phyloP scores from a whole-genome alignment of 2,113 vertebrate species.

The Pelobates fuscus region DNA sequence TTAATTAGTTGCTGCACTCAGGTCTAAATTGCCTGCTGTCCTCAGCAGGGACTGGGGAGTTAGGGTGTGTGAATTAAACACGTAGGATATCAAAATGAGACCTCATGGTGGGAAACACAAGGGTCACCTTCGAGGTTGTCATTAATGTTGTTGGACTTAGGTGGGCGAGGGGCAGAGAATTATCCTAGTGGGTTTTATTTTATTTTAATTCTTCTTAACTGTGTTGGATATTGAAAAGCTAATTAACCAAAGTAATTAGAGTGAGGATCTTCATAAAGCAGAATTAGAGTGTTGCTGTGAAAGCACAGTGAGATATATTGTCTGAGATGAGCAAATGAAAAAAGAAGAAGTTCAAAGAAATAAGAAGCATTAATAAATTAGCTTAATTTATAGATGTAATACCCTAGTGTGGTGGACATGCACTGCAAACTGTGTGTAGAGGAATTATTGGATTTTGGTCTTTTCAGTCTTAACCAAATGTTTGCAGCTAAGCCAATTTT shows the following conservation, averaged over 20 bases:
- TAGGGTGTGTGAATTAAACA: constrained; percentile 60
- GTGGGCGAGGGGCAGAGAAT: neutral
- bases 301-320: constrained; percentile 44
- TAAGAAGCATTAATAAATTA: constrained; percentile 30
- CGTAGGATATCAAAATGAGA: constrained; percentile 20
- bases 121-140: constrained; percentile 54
- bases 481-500: constrained; percentile 25
- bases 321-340: neutral
- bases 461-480: rapidly evolving
- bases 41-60: constrained; percentile 72
- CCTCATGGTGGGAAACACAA: constrained; percentile 40
- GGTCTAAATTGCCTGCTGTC: constrained; percentile 85
- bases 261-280: constrained; percentile 54
- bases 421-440: constrained; percentile 1
- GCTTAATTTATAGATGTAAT: constrained; percentile 33
- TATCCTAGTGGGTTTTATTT: constrained; percentile 7
- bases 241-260: constrained; percentile 72
- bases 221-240: constrained; percentile 29
- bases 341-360: neutral
- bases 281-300: constrained; percentile 53
- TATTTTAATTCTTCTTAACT: constrained; percentile 36
- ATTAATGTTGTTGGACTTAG: neutral
- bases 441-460: neutral
- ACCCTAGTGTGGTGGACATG: constrained; percentile 13
- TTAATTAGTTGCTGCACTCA: constrained; percentile 92